Evolutionary conservation across 2,797 vertebrate species (phyloP).

Genomic region (Clarias pachynema): DNA sequence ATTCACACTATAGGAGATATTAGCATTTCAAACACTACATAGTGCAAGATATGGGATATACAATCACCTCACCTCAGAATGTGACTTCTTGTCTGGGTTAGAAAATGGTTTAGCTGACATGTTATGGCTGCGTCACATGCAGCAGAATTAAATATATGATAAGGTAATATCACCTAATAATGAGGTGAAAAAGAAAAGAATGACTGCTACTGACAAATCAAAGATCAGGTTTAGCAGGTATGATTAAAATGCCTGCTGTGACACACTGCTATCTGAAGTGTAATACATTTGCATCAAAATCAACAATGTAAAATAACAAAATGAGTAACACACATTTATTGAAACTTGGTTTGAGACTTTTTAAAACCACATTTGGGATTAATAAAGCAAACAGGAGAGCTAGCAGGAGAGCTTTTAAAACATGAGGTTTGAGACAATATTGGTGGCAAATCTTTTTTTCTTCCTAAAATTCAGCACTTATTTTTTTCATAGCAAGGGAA

Average conservation of each 20-base stretch:
- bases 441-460: neutral
- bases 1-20: neutral
- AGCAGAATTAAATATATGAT: neutral
- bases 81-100: neutral
- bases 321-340: neutral
- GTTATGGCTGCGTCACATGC: neutral
- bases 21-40: neutral
- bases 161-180: neutral
- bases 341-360: neutral
- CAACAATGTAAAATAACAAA: neutral
- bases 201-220: neutral
- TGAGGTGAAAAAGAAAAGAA: neutral
- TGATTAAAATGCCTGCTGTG: neutral
- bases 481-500: neutral
- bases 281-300: neutral
- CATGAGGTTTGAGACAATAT: neutral
- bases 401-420: neutral
- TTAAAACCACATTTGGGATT: neutral
- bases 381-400: no score
- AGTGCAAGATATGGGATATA: neutral
- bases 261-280: neutral
- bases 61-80: neutral
- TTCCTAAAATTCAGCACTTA: neutral
- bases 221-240: no score
- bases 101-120: neutral